Percentiles rank a stretch among this genome's conserved stretches.
Conservation (phyloP, 2,888 invertebrate species). For the Drosophila quinaria region DNA sequence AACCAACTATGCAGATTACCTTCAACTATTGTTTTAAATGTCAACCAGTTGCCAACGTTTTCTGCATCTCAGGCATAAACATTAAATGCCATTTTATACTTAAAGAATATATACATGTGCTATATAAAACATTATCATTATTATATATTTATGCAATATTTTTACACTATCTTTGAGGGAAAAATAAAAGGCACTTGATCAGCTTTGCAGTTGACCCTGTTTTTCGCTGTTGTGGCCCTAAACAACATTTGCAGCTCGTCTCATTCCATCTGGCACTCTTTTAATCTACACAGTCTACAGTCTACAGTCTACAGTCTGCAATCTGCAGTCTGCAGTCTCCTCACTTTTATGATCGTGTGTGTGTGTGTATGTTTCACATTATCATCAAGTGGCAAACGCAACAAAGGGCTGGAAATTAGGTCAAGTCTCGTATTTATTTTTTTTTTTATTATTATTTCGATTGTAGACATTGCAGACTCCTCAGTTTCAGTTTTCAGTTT, state of each 20-base stretch:
- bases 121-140: too few species aligned
- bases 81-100: too few species aligned
- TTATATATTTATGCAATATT: too few species aligned
- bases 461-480: constrained; percentile 26
- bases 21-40: background rate
- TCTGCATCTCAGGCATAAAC: too few species aligned
- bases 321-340: constrained; percentile 34
- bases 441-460: constrained; percentile 42
- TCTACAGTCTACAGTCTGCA: constrained; percentile 25
- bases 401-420: constrained; percentile 83
- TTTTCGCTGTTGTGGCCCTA: background rate
- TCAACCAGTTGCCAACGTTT: background rate
- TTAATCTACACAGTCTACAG: constrained; percentile 6
- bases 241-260: background rate
- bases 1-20: background rate
- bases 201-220: background rate
- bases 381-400: constrained; percentile 67
- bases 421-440: constrained; percentile 73
- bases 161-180: too few species aligned
- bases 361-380: constrained; percentile 56
- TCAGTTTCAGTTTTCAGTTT: background rate
- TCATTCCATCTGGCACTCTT: background rate
- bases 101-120: too few species aligned
- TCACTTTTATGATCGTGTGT: constrained; percentile 13
- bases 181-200: background rate